phyloP scores from a whole-genome alignment of 2,797 vertebrate species.

The Chiroxiphia lanceolata region DNA sequence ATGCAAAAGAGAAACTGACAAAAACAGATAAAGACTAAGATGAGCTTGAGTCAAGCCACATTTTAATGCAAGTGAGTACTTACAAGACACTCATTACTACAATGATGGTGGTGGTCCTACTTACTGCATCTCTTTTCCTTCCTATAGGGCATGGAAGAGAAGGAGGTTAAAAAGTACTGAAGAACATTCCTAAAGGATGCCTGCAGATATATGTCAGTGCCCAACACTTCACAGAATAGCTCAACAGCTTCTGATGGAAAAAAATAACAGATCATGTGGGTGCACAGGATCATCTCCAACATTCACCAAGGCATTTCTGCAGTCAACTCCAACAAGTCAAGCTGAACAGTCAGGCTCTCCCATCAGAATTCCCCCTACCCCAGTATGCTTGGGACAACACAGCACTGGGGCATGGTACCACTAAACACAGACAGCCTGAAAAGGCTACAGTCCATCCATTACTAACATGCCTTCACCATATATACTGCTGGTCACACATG shows the following conservation, averaged over 20 bases:
- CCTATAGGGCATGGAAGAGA: conserved; percentile 61
- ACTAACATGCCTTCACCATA: not conserved
- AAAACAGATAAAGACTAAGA: not conserved
- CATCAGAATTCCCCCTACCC: not conserved
- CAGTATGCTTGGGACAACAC: not conserved
- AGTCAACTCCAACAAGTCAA: not conserved
- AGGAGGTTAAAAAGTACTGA: conserved; percentile 29
- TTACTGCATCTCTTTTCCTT: conserved; percentile 70
- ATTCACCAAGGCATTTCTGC: not conserved
- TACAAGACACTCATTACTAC: conserved; percentile 79
- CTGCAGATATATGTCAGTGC: not conserved
- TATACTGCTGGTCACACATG: accelerated
- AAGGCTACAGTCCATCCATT: not conserved
- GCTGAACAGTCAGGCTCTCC: not conserved
- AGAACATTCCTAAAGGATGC: not conserved
- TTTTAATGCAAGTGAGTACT: conserved; percentile 61
- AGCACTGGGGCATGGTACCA: not conserved
- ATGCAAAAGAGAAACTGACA: not conserved
- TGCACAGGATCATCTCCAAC: not conserved
- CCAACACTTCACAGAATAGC: not conserved
- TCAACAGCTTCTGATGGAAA: not conserved
- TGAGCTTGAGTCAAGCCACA: not conserved
- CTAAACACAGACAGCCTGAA: not conserved
- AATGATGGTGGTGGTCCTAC: conserved; percentile 67
- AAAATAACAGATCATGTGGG: not conserved